phyloP scores from a whole-genome alignment of 2,113 vertebrate genomes.

The Alouatta palliata region DNA sequence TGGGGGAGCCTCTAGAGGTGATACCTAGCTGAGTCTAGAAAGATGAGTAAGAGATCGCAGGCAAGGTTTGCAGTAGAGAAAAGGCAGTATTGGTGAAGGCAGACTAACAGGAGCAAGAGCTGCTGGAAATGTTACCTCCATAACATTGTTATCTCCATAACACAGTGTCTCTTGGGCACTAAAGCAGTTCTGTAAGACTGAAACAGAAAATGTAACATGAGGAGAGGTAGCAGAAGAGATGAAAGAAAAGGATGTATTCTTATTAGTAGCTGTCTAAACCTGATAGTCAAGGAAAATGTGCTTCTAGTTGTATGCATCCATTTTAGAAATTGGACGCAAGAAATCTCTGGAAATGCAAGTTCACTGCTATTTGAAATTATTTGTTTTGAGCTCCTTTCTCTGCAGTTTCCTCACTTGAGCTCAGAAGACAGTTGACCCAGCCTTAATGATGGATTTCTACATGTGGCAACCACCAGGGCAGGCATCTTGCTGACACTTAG shows the following conservation, averaged over 20 bases:
- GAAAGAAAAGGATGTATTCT: background rate
- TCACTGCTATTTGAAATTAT: background rate
- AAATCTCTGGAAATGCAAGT: background rate
- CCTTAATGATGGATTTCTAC: background rate
- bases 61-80: background rate
- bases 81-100: background rate
- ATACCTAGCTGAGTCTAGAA: background rate
- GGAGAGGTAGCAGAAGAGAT: background rate
- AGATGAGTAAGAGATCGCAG: background rate
- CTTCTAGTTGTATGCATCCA: background rate
- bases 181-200: background rate
- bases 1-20: background rate
- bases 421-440: background rate
- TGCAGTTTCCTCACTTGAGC: background rate
- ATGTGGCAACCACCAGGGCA: background rate
- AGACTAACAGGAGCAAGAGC: background rate
- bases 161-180: background rate
- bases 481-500: background rate
- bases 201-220: background rate
- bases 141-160: too few species aligned
- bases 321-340: background rate
- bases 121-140: background rate
- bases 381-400: background rate
- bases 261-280: background rate
- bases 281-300: background rate